phyloP scores from a whole-genome alignment of 2,888 invertebrate species.

The Scelioninae gen. 2 region DNA sequence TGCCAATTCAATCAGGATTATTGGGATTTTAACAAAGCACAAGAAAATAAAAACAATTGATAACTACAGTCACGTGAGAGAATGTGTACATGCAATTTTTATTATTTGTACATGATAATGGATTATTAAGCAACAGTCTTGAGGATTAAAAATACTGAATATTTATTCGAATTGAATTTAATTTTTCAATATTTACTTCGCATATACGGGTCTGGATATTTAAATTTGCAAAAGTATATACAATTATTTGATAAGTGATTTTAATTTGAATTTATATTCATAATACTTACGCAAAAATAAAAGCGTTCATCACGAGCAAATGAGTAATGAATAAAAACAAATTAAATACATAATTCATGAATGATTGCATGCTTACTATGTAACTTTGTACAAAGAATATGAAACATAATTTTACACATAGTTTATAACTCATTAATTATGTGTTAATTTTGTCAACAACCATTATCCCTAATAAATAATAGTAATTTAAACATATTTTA shows the following conservation, averaged over 20 bases:
- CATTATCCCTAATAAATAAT: no score
- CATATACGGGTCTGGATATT: no score
- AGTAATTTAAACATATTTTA: no score
- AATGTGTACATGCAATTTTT: conserved; percentile 11
- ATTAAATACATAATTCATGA: neutral
- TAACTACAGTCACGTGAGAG: neutral
- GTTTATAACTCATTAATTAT: no score
- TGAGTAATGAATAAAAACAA: neutral
- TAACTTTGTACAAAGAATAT: conserved; percentile 4
- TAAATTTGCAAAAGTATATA: no score
- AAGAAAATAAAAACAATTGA: conserved; percentile 1
- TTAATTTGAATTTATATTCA: no score
- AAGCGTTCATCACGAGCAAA: conserved; percentile 11
- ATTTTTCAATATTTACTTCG: no score
- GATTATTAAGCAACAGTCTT: no score
- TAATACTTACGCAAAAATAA: conserved; percentile 15
- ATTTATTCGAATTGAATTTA: no score
- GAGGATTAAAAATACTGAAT: no score
- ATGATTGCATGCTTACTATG: conserved; percentile 7
- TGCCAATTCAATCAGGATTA: neutral
- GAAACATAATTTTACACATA: neutral
- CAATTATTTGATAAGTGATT: no score
- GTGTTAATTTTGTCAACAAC: no score
- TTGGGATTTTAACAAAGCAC: conserved; percentile 3
- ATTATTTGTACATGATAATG: neutral